phyloP scores from a whole-genome alignment of 2,888 invertebrate species.

The Amphipyra tragopoginis region DNA sequence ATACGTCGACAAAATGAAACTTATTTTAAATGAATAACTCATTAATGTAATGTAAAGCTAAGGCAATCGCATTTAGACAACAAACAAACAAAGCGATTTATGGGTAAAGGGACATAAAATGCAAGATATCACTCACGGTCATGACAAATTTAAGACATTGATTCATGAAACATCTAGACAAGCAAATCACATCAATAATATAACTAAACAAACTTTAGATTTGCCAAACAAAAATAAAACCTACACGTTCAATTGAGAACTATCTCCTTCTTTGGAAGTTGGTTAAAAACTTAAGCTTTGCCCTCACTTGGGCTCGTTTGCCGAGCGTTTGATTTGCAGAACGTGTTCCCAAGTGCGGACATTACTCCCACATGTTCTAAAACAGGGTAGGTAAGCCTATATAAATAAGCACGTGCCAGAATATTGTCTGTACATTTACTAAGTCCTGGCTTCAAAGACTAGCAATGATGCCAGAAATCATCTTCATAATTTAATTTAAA shows the following conservation, averaged over 20 bases:
- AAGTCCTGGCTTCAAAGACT: no score
- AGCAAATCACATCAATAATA: background rate
- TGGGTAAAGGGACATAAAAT: slow-evolving; percentile 6
- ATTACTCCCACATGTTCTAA: background rate
- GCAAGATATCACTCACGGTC: slow-evolving; percentile 13
- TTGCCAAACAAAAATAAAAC: background rate
- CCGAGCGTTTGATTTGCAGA: background rate
- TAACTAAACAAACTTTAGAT: no score
- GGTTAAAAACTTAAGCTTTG: background rate
- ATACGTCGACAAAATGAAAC: slow-evolving; percentile 17
- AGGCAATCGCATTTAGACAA: slow-evolving; percentile 18
- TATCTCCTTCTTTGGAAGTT: no score
- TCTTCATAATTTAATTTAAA: no score
- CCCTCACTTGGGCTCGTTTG: background rate
- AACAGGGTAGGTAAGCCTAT: background rate
- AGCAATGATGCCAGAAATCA: no score
- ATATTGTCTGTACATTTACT: no score
- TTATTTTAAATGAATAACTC: slow-evolving; percentile 4
- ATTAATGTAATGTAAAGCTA: slow-evolving; percentile 23
- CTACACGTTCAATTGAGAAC: no score
- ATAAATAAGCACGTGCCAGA: background rate
- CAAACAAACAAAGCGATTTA: slow-evolving; percentile 28
- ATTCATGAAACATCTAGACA: slow-evolving; percentile 20
- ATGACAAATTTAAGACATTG: background rate
- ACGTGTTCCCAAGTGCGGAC: background rate